Evolutionary conservation across 2,797 vertebrate species (phyloP).

Genomic region (Tarsius wallacei): DNA sequence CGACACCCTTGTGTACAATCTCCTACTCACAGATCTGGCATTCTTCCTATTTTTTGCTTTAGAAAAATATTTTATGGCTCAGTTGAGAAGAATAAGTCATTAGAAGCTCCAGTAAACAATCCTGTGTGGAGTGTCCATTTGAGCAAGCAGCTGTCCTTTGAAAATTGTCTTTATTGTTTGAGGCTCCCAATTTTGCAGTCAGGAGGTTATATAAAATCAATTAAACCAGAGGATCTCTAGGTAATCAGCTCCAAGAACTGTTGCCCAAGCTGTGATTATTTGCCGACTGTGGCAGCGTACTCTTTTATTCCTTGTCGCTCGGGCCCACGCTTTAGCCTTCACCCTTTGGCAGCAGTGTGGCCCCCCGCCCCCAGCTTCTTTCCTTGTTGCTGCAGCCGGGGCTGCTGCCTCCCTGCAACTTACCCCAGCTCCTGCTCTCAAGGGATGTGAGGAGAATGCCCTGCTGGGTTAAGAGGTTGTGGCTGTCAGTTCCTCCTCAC

Average conservation of each 20-base stretch:
- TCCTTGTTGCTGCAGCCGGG: not conserved
- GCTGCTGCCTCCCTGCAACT: not conserved
- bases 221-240: conserved; percentile 71
- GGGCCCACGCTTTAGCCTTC: conserved; percentile 51
- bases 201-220: conserved; percentile 77
- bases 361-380: not conserved
- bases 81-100: conserved; percentile 64
- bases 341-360: conserved; percentile 3
- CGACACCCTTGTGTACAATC: not conserved
- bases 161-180: conserved; percentile 72
- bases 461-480: conserved; percentile 55
- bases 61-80: conserved; percentile 71
- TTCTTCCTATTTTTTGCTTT: conserved; percentile 58
- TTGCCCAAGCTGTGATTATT: conserved; percentile 70
- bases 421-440: not conserved
- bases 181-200: conserved; percentile 74
- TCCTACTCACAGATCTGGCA: conserved; percentile 59
- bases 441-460: not conserved
- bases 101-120: conserved; percentile 68
- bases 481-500: conserved; percentile 19
- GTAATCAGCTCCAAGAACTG: conserved; percentile 65
- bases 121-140: conserved; percentile 66
- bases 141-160: conserved; percentile 81
- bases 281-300: conserved; percentile 18
- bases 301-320: conserved; percentile 49